Percentiles rank a stretch among this genome's conserved stretches.
phyloP scores from a whole-genome alignment of 2,113 vertebrate species.

The Melanostigma gelatinosum region DNA sequence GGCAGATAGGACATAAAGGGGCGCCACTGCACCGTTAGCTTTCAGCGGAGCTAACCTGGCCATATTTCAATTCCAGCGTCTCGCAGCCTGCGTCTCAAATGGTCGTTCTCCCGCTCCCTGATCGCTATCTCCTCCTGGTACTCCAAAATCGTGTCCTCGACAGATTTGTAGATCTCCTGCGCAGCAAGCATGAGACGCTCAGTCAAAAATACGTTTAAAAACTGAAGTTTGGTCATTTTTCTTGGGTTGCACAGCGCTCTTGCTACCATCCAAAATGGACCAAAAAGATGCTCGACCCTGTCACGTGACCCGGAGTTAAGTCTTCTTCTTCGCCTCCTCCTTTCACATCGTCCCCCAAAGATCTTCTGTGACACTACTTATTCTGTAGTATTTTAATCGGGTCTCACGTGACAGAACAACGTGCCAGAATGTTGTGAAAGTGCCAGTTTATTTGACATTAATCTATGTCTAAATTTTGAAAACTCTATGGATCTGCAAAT shows the following conservation, averaged over 20 bases:
- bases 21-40: constrained; percentile 37
- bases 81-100: constrained; percentile 79
- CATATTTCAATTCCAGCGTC: constrained; percentile 83
- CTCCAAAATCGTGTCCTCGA: constrained; percentile 82
- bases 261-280: constrained; percentile 70
- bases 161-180: constrained; percentile 84
- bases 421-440: not conserved
- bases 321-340: constrained; percentile 14
- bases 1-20: not conserved
- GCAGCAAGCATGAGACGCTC: constrained; percentile 83
- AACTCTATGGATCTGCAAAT: too few species aligned
- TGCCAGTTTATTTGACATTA: too few species aligned
- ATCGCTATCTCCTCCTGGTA: constrained; percentile 84
- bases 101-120: constrained; percentile 82
- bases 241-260: constrained; percentile 31
- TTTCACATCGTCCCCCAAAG: not conserved
- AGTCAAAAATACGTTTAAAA: constrained; percentile 81
- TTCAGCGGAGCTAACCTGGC: constrained; percentile 76
- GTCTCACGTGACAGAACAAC: not conserved
- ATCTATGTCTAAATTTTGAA: too few species aligned
- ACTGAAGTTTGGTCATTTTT: constrained; percentile 83
- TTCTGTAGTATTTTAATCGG: not conserved
- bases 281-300: constrained; percentile 69
- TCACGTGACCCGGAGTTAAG: constrained; percentile 75
- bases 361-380: not conserved